phyloP scores from a whole-genome alignment of 2,888 invertebrate species.

The Epistrophella euchroma region DNA sequence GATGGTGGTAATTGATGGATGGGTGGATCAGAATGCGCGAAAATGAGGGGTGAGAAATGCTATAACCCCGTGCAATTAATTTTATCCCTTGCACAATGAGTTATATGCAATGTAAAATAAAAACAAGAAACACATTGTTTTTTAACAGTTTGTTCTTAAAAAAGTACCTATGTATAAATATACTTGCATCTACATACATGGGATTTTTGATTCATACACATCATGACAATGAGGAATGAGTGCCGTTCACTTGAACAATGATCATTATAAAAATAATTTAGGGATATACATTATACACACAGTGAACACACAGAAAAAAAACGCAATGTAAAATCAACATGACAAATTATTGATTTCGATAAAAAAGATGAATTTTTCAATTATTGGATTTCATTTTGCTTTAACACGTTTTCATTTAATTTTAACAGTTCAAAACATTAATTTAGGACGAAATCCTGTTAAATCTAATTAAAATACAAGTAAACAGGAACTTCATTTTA shows the following conservation, averaged over 20 bases:
- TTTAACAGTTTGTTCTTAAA: conserved; percentile 1
- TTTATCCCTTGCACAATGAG: conserved; percentile 68
- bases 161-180: background rate
- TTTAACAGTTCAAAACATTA: too few relatives aligned
- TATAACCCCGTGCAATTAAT: conserved; percentile 72
- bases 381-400: too few relatives aligned
- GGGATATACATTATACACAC: too few relatives aligned
- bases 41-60: conserved; percentile 41
- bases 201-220: background rate
- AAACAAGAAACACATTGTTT: conserved; percentile 23
- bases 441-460: too few relatives aligned
- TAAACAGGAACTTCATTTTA: too few relatives aligned
- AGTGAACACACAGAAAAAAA: too few relatives aligned
- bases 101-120: conserved; percentile 50
- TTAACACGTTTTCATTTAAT: too few relatives aligned
- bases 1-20: conserved; percentile 61
- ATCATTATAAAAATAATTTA: background rate
- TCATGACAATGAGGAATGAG: background rate
- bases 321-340: too few relatives aligned
- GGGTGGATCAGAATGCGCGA: conserved; percentile 51
- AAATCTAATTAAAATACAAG: too few relatives aligned
- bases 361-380: too few relatives aligned
- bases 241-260: background rate
- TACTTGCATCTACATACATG: background rate
- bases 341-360: too few relatives aligned